Evolutionary conservation across 2,113 vertebrate genomes (phyloP).

Genomic region (Hippolais icterina): DNA sequence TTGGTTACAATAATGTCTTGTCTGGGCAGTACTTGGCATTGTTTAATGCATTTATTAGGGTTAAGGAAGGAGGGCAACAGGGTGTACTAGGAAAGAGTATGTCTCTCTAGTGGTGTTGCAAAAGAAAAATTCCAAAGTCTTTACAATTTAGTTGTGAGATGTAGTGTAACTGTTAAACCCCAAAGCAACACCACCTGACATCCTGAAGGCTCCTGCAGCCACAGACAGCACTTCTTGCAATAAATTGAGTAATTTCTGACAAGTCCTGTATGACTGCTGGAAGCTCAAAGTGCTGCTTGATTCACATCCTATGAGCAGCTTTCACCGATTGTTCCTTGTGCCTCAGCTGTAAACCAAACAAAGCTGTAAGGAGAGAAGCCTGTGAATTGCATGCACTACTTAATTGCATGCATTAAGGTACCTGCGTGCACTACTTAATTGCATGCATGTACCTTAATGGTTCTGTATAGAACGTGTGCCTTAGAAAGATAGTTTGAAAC

Average conservation of each 20-base stretch:
- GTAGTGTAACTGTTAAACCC: not conserved
- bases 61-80: not conserved
- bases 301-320: not conserved
- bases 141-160: not conserved
- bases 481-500: not conserved
- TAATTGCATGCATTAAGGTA: not conserved
- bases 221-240: not conserved
- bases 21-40: not conserved
- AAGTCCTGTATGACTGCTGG: not conserved
- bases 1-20: not conserved
- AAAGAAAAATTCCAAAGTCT: not conserved
- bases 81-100: not conserved
- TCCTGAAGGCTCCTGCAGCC: accelerated
- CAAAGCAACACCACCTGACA: not conserved
- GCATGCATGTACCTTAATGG: not conserved
- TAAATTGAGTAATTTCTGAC: not conserved
- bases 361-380: not conserved
- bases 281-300: not conserved
- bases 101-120: not conserved
- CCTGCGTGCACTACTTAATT: not conserved
- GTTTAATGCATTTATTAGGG: not conserved
- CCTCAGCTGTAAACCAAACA: not conserved
- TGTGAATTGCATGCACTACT: not conserved
- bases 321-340: not conserved
- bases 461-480: not conserved